Evolutionary conservation across 35 echinoderm and acorn worm genomes (phyloP).

Genomic region (Hemicentrotus pulcherrimus): DNA sequence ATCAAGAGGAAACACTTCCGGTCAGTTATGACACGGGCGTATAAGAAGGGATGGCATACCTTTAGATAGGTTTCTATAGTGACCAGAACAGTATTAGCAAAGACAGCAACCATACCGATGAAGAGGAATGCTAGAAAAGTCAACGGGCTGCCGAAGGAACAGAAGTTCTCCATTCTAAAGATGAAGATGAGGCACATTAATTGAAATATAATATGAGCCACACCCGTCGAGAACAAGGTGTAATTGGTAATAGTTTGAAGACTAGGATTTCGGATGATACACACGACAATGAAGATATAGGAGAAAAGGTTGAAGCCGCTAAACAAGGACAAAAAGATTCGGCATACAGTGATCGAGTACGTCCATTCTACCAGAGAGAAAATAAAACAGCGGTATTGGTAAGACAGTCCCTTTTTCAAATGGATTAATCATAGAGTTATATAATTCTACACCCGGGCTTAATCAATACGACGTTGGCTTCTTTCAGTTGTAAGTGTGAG

Average conservation of each 20-base stretch:
- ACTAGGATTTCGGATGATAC: background rate
- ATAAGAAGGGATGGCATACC: background rate
- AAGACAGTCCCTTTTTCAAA: no score
- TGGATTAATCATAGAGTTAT: no score
- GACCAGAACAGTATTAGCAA: background rate
- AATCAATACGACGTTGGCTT: no score
- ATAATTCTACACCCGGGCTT: no score
- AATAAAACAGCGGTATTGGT: background rate
- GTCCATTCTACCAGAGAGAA: background rate
- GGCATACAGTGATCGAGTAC: background rate
- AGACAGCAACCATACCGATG: background rate
- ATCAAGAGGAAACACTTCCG: background rate
- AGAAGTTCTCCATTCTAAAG: background rate
- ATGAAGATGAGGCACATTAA: background rate
- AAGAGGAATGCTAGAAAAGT: background rate
- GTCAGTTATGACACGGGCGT: background rate
- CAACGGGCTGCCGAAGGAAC: background rate
- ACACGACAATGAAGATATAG: constrained; percentile 24
- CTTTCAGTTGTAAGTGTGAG: no score
- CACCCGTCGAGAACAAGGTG: background rate
- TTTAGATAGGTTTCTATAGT: constrained; percentile 19
- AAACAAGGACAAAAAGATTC: background rate
- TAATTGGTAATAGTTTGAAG: constrained; percentile 22
- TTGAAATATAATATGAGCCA: background rate
- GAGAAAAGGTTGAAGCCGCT: background rate